A percentile compares a stretch with the other conserved stretches of the same genome.
Conservation (phyloP, 2,888 invertebrate species). For the Polydrusus cervinus region DNA sequence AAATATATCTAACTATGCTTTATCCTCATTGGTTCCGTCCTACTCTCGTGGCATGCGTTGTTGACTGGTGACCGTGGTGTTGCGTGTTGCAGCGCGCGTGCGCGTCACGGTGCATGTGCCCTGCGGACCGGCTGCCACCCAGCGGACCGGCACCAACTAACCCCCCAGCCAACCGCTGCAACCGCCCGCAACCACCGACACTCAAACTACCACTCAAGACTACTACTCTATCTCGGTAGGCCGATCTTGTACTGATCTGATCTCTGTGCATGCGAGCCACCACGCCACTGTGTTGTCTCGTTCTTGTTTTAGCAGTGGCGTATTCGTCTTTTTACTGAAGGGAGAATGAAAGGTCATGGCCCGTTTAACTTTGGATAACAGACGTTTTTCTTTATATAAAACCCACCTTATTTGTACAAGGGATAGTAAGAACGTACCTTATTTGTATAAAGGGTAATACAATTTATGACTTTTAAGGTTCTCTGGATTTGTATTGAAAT, state of each 20-base stretch:
- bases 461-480: too few species aligned
- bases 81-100: conserved; percentile 89
- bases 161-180: conserved; percentile 60
- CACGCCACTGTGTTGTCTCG: conserved; percentile 54
- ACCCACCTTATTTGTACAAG: too few species aligned
- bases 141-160: conserved; percentile 68
- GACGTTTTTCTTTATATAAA: too few species aligned
- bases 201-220: conserved; percentile 55
- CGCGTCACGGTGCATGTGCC: conserved; percentile 93
- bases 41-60: conserved; percentile 46
- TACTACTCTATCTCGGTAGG: conserved; percentile 64
- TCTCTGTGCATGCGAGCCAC: conserved; percentile 43
- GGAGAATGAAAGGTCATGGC: too few species aligned
- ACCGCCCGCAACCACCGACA: conserved; percentile 59
- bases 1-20: neutral
- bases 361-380: too few species aligned
- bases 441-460: too few species aligned
- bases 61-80: conserved; percentile 65
- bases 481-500: too few species aligned
- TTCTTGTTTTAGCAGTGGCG: conserved; percentile 16
- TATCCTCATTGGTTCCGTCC: neutral
- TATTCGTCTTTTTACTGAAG: neutral
- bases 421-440: too few species aligned
- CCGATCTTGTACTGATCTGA: conserved; percentile 54
- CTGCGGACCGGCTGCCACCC: conserved; percentile 69